Base-by-base conservation (phyloP, 2,797 vertebrate genomes). In the Urophycis tenuis region DNA sequence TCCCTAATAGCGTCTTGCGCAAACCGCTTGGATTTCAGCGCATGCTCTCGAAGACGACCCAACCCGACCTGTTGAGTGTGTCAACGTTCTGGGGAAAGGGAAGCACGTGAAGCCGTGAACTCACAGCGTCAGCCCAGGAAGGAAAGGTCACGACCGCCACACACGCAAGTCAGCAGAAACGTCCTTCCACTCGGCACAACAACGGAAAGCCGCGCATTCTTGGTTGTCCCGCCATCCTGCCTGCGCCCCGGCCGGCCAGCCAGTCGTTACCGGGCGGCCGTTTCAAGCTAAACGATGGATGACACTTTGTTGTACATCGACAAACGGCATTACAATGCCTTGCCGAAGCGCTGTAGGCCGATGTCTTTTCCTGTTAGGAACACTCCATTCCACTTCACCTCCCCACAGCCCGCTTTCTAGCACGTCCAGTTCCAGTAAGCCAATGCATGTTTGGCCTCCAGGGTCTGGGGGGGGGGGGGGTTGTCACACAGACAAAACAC, bases 401-500 rank as follows among this genome's bases (percentile, higher is more conserved):
- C 41, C 39, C 39, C 39, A 2, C 39, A 36, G 35, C 35, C 35
- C 35, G 9, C 39, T 12, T 12, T 2, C 39, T 41, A 10, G 2
- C 39, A 41, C 3, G 9, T 36, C 35, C 39, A 41, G 3, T 8
- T 8, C 39, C 39, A 41, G 39, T 41, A 8, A 41, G 39, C 12
- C 39, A 41, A 11, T 8, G 39, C 39, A 41, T 41, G 39, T 41
- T 41, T 41, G 11, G 34, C 34, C 34, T 8, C 8, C 34, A 35
- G 8, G 34, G 39, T 41, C 39, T 41, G 39, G 39, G 6, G 39
- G 39, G 39, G 39, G 19, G 15, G 36, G 5, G 1, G 12, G 76
- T 76, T 64, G 0, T 84, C 34, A 77, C 76, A 74, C 36, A 49
- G 30, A 82, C 49, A 82, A 60, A 31, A 34, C n/a, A 75, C 71